A percentile compares a stretch with the other conserved stretches of the same genome.
These are phyloP conservation scores for Drosophila melanocephala DNA, from an alignment of 2,888 invertebrate genomes.

Conservation along the genomic window DNA sequence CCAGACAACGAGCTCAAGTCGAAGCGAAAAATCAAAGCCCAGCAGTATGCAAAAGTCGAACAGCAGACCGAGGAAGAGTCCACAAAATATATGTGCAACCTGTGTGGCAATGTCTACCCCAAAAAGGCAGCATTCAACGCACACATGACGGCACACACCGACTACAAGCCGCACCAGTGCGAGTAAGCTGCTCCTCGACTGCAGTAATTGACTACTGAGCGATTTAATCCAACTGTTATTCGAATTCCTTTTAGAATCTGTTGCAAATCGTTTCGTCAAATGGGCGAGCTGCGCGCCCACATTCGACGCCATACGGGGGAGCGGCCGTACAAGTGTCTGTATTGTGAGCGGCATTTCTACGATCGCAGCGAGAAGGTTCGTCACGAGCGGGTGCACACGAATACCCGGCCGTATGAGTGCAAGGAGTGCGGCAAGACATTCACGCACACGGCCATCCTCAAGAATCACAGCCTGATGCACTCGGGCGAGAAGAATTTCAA, in stretches of 20 bases:
- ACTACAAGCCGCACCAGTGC: constrained; percentile 83
- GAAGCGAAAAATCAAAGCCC: constrained; percentile 42
- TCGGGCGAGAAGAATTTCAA: constrained; percentile 71
- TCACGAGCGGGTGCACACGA: constrained; percentile 80
- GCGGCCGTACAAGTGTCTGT: constrained; percentile 82
- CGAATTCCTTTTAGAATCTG: constrained; percentile 71
- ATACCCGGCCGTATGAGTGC: constrained; percentile 82
- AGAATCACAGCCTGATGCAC: constrained; percentile 77
- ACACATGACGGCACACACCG: constrained; percentile 81
- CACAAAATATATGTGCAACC: constrained; percentile 70
- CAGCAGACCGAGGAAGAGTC: constrained; percentile 28
- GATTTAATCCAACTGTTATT: background rate
- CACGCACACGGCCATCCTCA: constrained; percentile 81
- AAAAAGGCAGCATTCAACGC: constrained; percentile 77
- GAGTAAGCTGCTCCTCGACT: constrained; percentile 72
- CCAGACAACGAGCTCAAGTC: constrained; percentile 63
- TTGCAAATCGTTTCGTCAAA: constrained; percentile 81
- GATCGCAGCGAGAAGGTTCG: constrained; percentile 73
- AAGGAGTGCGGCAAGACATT: constrained; percentile 81
- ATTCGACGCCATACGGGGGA: constrained; percentile 85
- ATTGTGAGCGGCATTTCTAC: constrained; percentile 77
- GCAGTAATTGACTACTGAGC: background rate
- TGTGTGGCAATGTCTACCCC: constrained; percentile 82
- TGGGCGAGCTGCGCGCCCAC: constrained; percentile 83
- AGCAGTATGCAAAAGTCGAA: constrained; percentile 3